These are phyloP conservation scores for Eira barbara DNA, from an alignment of 2,113 vertebrate genomes.

Conservation along the genomic window DNA sequence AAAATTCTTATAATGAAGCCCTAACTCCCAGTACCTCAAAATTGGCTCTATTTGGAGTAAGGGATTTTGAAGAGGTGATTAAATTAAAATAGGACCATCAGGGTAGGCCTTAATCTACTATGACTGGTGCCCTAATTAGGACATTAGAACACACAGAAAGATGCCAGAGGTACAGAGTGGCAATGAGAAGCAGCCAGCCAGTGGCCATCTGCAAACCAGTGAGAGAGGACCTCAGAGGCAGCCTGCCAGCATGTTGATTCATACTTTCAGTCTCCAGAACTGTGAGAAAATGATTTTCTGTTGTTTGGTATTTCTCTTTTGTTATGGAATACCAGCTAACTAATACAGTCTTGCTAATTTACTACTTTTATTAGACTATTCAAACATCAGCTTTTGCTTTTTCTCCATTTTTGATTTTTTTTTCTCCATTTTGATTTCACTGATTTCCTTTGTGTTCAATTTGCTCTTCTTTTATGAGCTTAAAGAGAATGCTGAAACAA, in stretches of 20 bases:
- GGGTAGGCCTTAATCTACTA: neutral
- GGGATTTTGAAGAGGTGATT: neutral
- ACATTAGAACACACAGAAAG: neutral
- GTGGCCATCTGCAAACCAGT: neutral
- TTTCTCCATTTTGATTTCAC: neutral
- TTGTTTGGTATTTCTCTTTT: neutral
- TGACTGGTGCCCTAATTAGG: neutral
- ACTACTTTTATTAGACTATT: neutral
- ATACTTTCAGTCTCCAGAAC: neutral
- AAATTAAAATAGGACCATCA: neutral
- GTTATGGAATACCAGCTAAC: neutral
- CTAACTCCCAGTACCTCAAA: neutral
- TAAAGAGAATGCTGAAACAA: neutral
- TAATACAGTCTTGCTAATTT: neutral
- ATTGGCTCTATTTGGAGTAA: neutral
- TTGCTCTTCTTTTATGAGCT: neutral
- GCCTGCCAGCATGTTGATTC: neutral
- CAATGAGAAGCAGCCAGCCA: neutral
- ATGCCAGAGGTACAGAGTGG: neutral
- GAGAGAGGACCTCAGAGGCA: neutral
- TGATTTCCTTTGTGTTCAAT: neutral
- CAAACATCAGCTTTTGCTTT: neutral
- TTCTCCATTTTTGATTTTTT: neutral
- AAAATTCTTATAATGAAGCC: neutral
- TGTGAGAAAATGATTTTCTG: neutral